Base-by-base conservation (phyloP, 1,140 invertebrate species). In the Lanistes nyassanus region DNA sequence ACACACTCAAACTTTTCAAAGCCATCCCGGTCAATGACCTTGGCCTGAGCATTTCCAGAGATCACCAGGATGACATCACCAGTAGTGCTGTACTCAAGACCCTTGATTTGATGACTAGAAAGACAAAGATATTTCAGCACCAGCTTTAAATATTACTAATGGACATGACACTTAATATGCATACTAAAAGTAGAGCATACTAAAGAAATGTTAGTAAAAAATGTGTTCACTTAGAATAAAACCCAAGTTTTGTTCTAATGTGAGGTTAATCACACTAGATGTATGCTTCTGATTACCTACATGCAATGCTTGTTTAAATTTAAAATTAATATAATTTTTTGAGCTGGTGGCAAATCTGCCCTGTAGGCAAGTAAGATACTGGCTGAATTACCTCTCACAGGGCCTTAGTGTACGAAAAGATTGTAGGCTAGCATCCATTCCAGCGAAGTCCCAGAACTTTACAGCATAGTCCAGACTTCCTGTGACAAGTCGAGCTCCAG, bases 401-500 rank as follows among this genome's bases (percentile, higher is more conserved):
- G 98, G 98, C 79, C 94, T 93, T 11, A 98, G 89, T 0, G 94
- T 95, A n/a, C 98, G 92, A 86, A 99, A 99, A 79, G 95, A 95
- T 69, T 94, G 92, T 89, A 98, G 92, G 0, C 94, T 93, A 0
- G 94, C 92, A 88, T 99, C 97, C 97, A 99, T 99, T 13, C 97
- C 97, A 74, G 96, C 94, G 92, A 99, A 99, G 90, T 99, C 98
- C 96, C 96, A 99, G 79, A 99, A 95, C 75, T 94, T 94, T 0
- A 99, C 94, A 81, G 98, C 96, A 90, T 98, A 99, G 86, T 99
- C 97, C 36, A 96, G 92, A 9, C 91, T 89, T 16, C 98, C 97
- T n/a, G 95, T 95, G 0, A 96, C 95, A 21, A 99, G 89, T 37
- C 98, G 91, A 26, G 96, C 95, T 26, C 98, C 98, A 37, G 96